Evolutionary conservation across 2,888 invertebrate species (phyloP).

Genomic region (Campaea margaritaria): DNA sequence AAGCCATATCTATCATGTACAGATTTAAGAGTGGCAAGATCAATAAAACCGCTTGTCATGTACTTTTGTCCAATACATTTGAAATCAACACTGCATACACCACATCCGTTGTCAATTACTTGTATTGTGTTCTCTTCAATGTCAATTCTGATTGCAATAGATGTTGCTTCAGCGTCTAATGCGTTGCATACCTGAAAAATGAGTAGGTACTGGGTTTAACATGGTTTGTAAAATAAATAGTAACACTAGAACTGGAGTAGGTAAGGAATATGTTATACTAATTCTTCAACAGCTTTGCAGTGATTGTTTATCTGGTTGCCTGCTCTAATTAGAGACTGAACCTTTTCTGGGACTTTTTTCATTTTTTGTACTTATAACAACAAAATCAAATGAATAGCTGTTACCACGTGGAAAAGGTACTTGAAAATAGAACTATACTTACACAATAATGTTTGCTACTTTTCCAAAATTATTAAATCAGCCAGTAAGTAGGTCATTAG

Average conservation of each 20-base stretch:
- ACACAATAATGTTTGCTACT: no score
- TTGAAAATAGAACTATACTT: no score
- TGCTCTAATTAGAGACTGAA: constrained; percentile 84
- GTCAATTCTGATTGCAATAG: constrained; percentile 89
- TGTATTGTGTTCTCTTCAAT: constrained; percentile 86
- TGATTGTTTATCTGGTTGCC: constrained; percentile 83
- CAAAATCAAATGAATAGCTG: not conserved
- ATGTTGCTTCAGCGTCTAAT: constrained; percentile 88
- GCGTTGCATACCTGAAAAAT: constrained; percentile 87
- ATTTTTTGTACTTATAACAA: constrained; percentile 53
- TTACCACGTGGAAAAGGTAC: no score
- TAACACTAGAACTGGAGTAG: no score
- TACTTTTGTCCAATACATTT: constrained; percentile 85
- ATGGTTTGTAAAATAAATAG: no score
- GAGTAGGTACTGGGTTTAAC: not conserved
- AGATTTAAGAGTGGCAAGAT: constrained; percentile 78
- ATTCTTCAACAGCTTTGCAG: constrained; percentile 86
- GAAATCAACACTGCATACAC: constrained; percentile 86
- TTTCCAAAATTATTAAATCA: no score
- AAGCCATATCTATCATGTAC: constrained; percentile 87
- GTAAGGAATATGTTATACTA: constrained; percentile 68
- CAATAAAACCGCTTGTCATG: constrained; percentile 87
- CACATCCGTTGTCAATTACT: constrained; percentile 91
- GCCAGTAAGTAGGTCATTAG: no score
- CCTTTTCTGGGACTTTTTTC: constrained; percentile 66